Conservation (phyloP, 2,797 vertebrate genomes). For the Lagorchestes hirsutus region DNA sequence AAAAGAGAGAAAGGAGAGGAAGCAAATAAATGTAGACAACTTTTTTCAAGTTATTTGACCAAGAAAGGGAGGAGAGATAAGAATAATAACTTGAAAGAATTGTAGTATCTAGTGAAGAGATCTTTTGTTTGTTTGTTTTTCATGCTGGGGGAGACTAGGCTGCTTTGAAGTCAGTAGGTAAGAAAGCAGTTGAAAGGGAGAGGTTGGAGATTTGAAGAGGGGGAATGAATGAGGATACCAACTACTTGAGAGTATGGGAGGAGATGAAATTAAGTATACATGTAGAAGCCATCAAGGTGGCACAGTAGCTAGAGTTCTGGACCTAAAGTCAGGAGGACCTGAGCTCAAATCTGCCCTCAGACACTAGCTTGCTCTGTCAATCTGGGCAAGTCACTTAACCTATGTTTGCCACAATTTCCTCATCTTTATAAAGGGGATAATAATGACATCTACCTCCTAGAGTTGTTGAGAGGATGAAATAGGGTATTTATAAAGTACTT, state of each 20-base stretch:
- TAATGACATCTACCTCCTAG: not conserved
- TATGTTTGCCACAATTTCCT: not conserved
- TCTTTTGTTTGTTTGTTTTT: not conserved
- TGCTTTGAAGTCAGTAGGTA: not conserved
- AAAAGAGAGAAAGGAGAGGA: not conserved
- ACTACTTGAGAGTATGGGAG: not conserved
- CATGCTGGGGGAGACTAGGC: not conserved
- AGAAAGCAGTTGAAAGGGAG: not conserved
- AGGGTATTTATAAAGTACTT: not conserved
- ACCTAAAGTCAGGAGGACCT: not conserved
- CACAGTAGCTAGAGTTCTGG: not conserved
- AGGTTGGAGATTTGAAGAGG: not conserved
- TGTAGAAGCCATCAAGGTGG: not conserved
- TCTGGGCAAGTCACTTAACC: not conserved
- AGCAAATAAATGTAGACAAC: not conserved
- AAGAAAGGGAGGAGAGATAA: not conserved
- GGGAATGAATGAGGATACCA: not conserved
- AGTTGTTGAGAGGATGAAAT: not conserved
- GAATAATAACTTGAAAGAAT: not conserved
- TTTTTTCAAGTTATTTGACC: not conserved
- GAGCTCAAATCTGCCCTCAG: not conserved
- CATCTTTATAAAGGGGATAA: not conserved
- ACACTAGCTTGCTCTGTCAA: not conserved
- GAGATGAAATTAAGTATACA: not conserved
- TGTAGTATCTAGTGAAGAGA: not conserved